A percentile compares a stretch with the other conserved stretches of the same genome.
These are phyloP conservation scores for Aporophyla nigra DNA, from an alignment of 2,888 invertebrate species.

Conservation along the genomic window DNA sequence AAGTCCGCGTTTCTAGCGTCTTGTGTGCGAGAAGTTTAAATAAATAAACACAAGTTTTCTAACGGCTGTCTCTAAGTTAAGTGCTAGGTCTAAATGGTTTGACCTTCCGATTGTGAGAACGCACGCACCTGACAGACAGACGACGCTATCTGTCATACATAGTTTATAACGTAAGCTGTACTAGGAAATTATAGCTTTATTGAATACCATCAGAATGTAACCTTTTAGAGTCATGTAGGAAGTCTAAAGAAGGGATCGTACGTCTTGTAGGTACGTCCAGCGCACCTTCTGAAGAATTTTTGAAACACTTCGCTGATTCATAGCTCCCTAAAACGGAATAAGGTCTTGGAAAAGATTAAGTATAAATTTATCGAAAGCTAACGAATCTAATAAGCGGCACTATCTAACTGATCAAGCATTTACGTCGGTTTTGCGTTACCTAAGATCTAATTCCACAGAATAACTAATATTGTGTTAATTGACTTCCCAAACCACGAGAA, in stretches of 20 bases:
- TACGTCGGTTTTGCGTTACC: background rate
- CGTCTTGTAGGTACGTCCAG: background rate
- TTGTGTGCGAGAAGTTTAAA: background rate
- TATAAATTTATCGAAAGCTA: background rate
- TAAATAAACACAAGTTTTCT: conserved; percentile 16
- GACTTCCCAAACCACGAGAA: conserved; percentile 6
- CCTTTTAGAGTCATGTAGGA: background rate
- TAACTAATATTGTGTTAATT: conserved; percentile 6
- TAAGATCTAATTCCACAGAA: conserved; percentile 2
- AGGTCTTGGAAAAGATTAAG: conserved; percentile 8
- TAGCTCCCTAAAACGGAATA: background rate
- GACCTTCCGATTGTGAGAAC: conserved; percentile 51
- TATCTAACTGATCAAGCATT: background rate
- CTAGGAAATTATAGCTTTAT: conserved; percentile 36
- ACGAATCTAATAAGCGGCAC: background rate
- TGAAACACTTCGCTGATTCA: background rate
- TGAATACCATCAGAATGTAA: background rate
- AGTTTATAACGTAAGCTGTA: conserved; percentile 17
- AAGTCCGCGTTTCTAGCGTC: background rate
- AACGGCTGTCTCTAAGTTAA: conserved; percentile 20
- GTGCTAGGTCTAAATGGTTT: conserved; percentile 24
- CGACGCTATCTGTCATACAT: background rate
- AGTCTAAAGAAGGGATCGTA: background rate
- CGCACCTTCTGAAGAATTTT: background rate
- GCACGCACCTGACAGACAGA: conserved; percentile 49